phyloP scores from a whole-genome alignment of 2,797 vertebrate genomes.

The Anguilla pacifica region DNA sequence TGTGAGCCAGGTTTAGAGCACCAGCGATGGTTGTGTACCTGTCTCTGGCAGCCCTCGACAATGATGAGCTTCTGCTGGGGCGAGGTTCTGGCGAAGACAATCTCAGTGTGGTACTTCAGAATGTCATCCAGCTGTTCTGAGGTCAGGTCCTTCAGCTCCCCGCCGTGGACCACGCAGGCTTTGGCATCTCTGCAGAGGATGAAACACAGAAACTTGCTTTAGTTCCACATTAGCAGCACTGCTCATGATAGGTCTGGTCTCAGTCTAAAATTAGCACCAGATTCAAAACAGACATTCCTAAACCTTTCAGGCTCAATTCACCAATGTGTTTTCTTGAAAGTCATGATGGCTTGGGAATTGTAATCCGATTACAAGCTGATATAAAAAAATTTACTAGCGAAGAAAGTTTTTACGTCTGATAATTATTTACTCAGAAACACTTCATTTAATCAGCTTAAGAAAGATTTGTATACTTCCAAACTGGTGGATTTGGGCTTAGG shows the following conservation, averaged over 20 bases:
- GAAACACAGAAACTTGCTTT: neutral
- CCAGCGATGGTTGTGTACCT: constrained; percentile 60
- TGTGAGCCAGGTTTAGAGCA: neutral
- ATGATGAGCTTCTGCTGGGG: constrained; percentile 89
- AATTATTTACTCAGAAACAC: too few relatives aligned
- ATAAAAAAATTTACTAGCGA: too few relatives aligned
- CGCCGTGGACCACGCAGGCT: constrained; percentile 83
- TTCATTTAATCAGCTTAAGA: too few relatives aligned
- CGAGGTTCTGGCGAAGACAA: constrained; percentile 85
- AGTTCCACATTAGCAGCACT: neutral
- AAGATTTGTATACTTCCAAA: too few relatives aligned
- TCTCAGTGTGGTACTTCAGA: constrained; percentile 80
- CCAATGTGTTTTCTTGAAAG: neutral
- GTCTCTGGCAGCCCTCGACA: constrained; percentile 84
- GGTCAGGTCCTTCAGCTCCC: constrained; percentile 84
- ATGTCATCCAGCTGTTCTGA: constrained; percentile 80
- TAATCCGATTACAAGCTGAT: too few relatives aligned
- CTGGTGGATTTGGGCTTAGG: too few relatives aligned
- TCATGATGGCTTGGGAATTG: neutral
- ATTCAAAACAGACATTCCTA: too few relatives aligned
- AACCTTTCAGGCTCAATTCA: neutral
- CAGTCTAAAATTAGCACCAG: too few relatives aligned
- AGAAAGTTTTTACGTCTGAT: too few relatives aligned
- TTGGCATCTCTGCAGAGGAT: constrained; percentile 76
- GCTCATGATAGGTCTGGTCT: neutral